phyloP scores from a whole-genome alignment of 2,113 vertebrate species.

The Balaeniceps rex region DNA sequence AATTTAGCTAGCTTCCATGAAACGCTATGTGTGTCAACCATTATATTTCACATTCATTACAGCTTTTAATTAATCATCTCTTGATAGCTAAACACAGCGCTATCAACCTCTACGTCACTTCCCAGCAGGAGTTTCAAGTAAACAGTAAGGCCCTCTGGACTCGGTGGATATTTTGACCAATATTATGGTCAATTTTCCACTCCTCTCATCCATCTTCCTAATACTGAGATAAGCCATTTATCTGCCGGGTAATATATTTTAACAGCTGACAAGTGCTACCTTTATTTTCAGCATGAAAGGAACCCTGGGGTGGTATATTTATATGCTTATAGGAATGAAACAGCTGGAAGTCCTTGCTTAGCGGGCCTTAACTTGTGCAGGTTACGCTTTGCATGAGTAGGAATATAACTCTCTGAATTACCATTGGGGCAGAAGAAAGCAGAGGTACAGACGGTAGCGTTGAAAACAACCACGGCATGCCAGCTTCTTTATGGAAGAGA shows the following conservation, averaged over 20 bases:
- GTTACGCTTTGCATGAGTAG: not conserved
- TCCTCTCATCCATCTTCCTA: slow-evolving; percentile 4
- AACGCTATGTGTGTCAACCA: not conserved
- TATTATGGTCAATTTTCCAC: not conserved
- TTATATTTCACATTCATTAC: not conserved
- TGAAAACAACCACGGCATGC: not conserved
- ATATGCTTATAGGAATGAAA: slow-evolving; percentile 20
- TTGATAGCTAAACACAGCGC: not conserved
- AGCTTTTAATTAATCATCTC: slow-evolving; percentile 15
- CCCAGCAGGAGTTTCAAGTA: not conserved
- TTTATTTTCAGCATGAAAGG: slow-evolving; percentile 40
- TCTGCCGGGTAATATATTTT: not conserved
- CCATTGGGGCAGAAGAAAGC: not conserved
- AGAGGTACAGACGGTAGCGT: not conserved
- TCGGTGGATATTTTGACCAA: not conserved
- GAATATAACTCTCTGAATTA: not conserved
- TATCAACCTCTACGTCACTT: not conserved
- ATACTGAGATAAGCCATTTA: slow-evolving; percentile 10
- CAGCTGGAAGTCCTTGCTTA: slow-evolving; percentile 21
- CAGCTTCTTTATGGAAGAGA: not conserved
- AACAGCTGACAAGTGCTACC: slow-evolving; percentile 35
- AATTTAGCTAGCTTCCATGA: not conserved
- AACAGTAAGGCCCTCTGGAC: not conserved
- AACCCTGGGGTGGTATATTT: slow-evolving; percentile 34
- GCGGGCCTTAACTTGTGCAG: not conserved